These are phyloP conservation scores for Metopia argyrocephala DNA, from an alignment of 2,888 invertebrate genomes.

Conservation along the genomic window DNA sequence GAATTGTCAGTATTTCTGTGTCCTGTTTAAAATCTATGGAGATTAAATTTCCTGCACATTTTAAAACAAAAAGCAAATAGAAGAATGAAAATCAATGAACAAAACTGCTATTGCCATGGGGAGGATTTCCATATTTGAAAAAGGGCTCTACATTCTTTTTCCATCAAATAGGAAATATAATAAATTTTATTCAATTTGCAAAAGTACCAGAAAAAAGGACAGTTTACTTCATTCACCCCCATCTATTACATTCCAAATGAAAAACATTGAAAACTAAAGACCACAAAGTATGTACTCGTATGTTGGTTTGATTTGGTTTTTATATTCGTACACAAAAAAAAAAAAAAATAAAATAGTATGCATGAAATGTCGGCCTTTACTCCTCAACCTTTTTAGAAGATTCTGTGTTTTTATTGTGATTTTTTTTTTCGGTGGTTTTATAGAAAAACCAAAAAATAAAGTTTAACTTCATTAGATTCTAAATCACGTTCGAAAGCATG, in stretches of 20 bases:
- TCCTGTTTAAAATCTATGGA: conserved; percentile 41
- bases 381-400: no score
- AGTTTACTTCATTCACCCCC: neutral
- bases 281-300: conserved; percentile 19
- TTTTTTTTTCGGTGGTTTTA: conserved; percentile 4
- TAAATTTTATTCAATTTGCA: conserved; percentile 34
- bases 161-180: conserved; percentile 16
- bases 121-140: neutral
- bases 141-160: conserved; percentile 23
- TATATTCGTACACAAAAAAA: conserved; percentile 1
- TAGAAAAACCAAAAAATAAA: neutral
- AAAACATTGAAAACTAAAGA: neutral
- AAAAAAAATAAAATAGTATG: conserved; percentile 24
- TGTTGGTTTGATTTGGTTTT: no score
- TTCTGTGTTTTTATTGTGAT: neutral
- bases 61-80: conserved; percentile 23
- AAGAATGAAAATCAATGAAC: conserved; percentile 24
- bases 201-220: neutral
- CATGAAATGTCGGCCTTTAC: no score
- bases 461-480: conserved; percentile 42
- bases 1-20: neutral
- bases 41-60: conserved; percentile 58
- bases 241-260: neutral
- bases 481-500: conserved; percentile 38
- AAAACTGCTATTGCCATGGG: neutral